Evolutionary conservation across 1,140 invertebrate genomes (phyloP).

Genomic region (Orius laevigatus): DNA sequence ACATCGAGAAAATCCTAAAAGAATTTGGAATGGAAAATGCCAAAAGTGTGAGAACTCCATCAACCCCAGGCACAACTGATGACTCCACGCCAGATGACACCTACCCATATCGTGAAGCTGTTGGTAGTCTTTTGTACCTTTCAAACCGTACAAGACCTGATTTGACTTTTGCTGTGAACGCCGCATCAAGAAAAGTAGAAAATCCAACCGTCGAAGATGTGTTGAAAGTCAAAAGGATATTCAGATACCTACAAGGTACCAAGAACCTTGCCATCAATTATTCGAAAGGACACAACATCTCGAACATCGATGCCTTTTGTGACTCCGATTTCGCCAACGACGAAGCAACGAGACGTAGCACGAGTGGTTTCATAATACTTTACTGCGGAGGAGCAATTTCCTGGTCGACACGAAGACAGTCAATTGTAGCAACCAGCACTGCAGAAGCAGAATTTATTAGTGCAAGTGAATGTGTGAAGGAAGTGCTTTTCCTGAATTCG

Average conservation of each 20-base stretch:
- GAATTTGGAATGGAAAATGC: neutral
- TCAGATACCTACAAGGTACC: constrained; percentile 15
- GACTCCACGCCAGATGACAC: neutral
- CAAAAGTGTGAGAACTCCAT: constrained; percentile 1
- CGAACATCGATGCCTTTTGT: neutral
- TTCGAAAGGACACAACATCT: neutral
- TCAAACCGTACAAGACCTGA: constrained; percentile 24
- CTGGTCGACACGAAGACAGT: constrained; percentile 10
- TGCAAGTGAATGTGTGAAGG: constrained; percentile 8
- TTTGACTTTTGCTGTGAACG: constrained; percentile 24
- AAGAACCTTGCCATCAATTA: constrained; percentile 5
- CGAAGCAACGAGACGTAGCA: neutral
- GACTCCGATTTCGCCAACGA: constrained; percentile 10
- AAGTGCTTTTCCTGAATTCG: constrained; percentile 10
- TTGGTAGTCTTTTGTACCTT: constrained; percentile 25
- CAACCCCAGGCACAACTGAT: neutral
- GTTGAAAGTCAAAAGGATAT: constrained; percentile 11
- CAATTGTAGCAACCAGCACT: constrained; percentile 7
- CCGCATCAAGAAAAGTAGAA: constrained; percentile 15
- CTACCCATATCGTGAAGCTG: constrained; percentile 19
- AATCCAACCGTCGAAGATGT: constrained; percentile 5
- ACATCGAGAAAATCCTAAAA: neutral
- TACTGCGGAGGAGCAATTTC: constrained; percentile 6
- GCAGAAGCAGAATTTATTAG: constrained; percentile 13
- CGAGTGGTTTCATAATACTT: constrained; percentile 10